A percentile compares a stretch with the other conserved stretches of the same genome.
These are phyloP conservation scores for Ormyrus nitidulus DNA, from an alignment of 2,888 invertebrate species.

Conservation along the genomic window DNA sequence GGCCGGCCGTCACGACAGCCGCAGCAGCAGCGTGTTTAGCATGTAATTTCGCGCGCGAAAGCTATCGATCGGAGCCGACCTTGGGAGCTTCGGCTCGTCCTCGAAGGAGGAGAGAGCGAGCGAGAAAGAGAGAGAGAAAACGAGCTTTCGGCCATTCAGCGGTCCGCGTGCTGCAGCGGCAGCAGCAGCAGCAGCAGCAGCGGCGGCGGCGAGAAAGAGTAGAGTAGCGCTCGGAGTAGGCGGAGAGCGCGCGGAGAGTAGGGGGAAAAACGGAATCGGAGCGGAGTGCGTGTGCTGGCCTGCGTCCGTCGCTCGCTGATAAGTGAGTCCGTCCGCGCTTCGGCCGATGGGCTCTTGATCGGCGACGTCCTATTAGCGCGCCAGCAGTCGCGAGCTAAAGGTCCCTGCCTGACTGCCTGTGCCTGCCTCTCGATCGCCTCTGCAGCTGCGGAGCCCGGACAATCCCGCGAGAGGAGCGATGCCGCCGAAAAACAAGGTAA, in stretches of 20 bases:
- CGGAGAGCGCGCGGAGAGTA: background rate
- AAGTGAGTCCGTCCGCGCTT: too few relatives aligned
- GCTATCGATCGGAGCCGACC: too few relatives aligned
- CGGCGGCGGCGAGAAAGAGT: background rate
- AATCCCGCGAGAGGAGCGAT: background rate
- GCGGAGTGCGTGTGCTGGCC: slow-evolving; percentile 7
- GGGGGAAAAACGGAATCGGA: background rate
- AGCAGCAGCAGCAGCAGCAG: background rate
- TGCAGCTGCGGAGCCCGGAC: background rate
- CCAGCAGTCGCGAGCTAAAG: background rate
- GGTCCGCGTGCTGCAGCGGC: background rate
- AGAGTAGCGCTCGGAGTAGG: background rate
- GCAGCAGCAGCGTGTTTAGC: too few relatives aligned
- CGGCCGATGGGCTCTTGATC: slow-evolving; percentile 8
- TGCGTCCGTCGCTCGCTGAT: background rate
- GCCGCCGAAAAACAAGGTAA: slow-evolving; percentile 54
- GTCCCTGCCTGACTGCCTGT: slow-evolving; percentile 1
- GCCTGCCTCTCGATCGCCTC: background rate
- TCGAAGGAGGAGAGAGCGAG: background rate
- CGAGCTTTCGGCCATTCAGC: too few relatives aligned
- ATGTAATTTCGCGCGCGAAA: background rate
- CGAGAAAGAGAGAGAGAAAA: background rate
- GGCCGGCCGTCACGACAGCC: too few relatives aligned
- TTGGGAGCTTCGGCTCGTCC: too few relatives aligned
- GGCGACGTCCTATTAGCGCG: background rate